Evolutionary conservation across 1,140 invertebrate species (phyloP), one percentile per base, ranked within the genome.

Genomic region (Phenacoccus solenopsis): DNA sequence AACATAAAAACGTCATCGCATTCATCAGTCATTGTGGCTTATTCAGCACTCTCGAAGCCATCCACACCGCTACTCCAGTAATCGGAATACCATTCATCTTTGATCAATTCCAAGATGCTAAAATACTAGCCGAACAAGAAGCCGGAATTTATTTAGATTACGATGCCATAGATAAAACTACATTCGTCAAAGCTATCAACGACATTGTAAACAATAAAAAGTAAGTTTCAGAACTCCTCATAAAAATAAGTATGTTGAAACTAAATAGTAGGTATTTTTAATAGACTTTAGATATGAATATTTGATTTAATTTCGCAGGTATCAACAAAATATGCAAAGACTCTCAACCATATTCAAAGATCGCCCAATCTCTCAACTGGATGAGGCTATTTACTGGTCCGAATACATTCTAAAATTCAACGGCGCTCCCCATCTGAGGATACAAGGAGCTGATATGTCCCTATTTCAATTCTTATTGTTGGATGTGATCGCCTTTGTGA

Each of bases 21-120:
- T 85, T 86, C 71, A 81, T 87, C 9, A 81, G 79, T 12, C 83
- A 86, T 70, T 82, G 80, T 67, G 85, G 84, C 0, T 75, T 81
- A 0, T 74, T 83, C 10, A 78, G 80, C 24, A 73, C 76, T 0
- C 79, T 78, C 22, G 84, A 86, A 72, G 77, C 81, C 0, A 75
- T 82, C 25, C 74, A 76, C 38, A 72, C 71, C 67, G 77, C 80
- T 10, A 79, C 82, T 16, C 82, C 82, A 1, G 79, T 83, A 72
- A 73, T 84, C 24, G 81, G 80, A 73, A 78, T 88, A 7, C 86
- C 87, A 0, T 73, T 89, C 24, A 82, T 85, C 71, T 82, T 79
- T 0, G 88, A 90, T 72, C 86, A 89, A 73, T 80, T 78, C 5
- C 78, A 80, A 70, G 80, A 80, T 70, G 73, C 75, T 1, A 75